Percentiles rank a stretch among this genome's conserved stretches.
Evolutionary conservation across 1,140 invertebrate species (phyloP).

Genomic region (Bathynomus jamesi): DNA sequence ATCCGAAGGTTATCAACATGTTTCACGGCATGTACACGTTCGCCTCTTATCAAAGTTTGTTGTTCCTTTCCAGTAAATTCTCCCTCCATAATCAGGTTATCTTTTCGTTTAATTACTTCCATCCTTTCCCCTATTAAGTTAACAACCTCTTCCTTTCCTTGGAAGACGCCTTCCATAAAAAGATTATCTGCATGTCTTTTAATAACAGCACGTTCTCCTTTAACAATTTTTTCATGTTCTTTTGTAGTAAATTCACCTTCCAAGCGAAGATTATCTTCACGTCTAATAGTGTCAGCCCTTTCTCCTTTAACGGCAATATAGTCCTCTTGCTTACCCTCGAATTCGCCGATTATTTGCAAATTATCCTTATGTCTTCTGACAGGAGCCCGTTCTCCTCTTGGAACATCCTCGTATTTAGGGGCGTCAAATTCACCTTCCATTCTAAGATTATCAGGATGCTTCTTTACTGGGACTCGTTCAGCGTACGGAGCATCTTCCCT

Average conservation of each 20-base stretch:
- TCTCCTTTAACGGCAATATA: conserved; percentile 15
- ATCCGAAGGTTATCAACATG: conserved; percentile 47
- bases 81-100: conserved; percentile 38
- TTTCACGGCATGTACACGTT: conserved; percentile 45
- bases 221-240: conserved; percentile 35
- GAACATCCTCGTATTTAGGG: conserved; percentile 5
- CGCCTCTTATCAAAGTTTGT: conserved; percentile 34
- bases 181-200: conserved; percentile 49
- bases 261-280: conserved; percentile 32
- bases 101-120: conserved; percentile 26
- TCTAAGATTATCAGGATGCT: conserved; percentile 27
- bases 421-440: conserved; percentile 31
- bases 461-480: conserved; percentile 3
- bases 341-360: conserved; percentile 47
- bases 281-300: conserved; percentile 21
- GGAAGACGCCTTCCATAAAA: conserved; percentile 56
- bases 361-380: conserved; percentile 49
- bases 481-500: background rate
- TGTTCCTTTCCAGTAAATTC: conserved; percentile 47
- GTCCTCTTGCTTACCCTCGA: conserved; percentile 40
- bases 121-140: conserved; percentile 10
- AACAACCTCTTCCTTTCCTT: conserved; percentile 19
- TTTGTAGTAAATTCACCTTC: conserved; percentile 39
- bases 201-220: conserved; percentile 40
- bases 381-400: conserved; percentile 33